phyloP scores from a whole-genome alignment of 1,140 invertebrate genomes.

The Drosophila watanabei region DNA sequence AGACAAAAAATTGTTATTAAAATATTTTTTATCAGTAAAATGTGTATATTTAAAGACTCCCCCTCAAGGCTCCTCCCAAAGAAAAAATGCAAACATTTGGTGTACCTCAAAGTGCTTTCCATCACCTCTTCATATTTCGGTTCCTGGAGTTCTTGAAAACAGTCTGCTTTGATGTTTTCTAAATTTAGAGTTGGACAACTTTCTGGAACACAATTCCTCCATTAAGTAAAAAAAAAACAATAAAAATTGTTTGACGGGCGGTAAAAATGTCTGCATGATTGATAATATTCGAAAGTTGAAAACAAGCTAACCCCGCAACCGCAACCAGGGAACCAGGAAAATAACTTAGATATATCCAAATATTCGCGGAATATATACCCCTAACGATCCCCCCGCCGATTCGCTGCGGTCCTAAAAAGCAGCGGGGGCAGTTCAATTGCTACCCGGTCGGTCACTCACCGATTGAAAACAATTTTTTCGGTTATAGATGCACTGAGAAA shows the following conservation, averaged over 20 bases:
- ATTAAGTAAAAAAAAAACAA: constrained; percentile 39
- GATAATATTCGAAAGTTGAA: constrained; percentile 59
- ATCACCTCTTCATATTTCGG: not conserved
- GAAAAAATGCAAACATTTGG: not conserved
- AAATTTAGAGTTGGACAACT: constrained; percentile 26
- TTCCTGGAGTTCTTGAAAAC: constrained; percentile 32
- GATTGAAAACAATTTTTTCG: constrained; percentile 73
- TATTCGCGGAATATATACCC: constrained; percentile 61
- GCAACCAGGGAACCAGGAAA: constrained; percentile 34
- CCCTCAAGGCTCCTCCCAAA: not conserved
- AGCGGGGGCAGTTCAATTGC: constrained; percentile 66
- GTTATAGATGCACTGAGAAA: constrained; percentile 4
- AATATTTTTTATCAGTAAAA: not conserved
- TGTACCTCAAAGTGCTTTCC: constrained; percentile 1
- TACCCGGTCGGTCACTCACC: constrained; percentile 57
- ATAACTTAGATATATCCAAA: constrained; percentile 24
- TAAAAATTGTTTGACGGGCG: constrained; percentile 35
- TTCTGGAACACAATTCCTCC: constrained; percentile 47
- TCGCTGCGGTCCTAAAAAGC: constrained; percentile 39
- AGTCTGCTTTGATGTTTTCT: constrained; percentile 33
- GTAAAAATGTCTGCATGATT: constrained; percentile 59
- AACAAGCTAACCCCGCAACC: constrained; percentile 31
- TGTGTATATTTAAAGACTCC: not conserved
- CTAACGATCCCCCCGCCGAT: constrained; percentile 1
- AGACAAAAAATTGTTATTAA: not conserved